Evolutionary conservation across 2,113 vertebrate genomes (phyloP), one percentile per base, ranked within the genome.

Genomic region (Dromaius novaehollandiae): DNA sequence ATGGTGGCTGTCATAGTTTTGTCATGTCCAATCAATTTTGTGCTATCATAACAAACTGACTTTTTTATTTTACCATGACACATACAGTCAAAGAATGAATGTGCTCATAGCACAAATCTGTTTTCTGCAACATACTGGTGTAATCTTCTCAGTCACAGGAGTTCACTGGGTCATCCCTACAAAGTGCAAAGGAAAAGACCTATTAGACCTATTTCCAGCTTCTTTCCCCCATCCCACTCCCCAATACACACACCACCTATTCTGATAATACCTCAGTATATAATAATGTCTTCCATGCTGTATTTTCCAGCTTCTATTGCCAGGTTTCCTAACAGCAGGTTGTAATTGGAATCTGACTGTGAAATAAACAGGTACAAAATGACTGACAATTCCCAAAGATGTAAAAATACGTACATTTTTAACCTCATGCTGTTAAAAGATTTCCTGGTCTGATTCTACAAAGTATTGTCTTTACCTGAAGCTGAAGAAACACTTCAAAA

Each of bases 351-450:
- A 91, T 63, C 74, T 87, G 64, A 82, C 88, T 79, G 83, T 90
- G 88, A 96, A 94, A 96, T 93, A 90, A 94, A 93, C 81, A 82
- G 66, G 61, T 87, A 94, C 32, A 94, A 96, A 92, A 86, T 53
- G 18, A 95, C 66, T 89, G 80, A 74, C 75, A 84, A 89, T 69
- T 79, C 65, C 53, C n/a, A 65, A 94, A 89, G 64, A 93, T 55
- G 65, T 86, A 89, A 95, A 95, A 93, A 92, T 55, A 77, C 51
- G 32, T 25, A 58, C 58, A 86, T 92, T 90, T 48, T 95, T 78
- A 94, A 78, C 56, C 30, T 18, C 53, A 50, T 38, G 51, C n/a
- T 86, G 73, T 76, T 95, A 82, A 60, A 96, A 92, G 26, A 46
- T 24, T 50, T 94, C 46, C 68, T 68, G 64, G 36, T 55, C 3